Evolutionary conservation across 1,140 invertebrate genomes (phyloP), one percentile per base, ranked within the genome.

Genomic region (Lasioglossum baleicum): DNA sequence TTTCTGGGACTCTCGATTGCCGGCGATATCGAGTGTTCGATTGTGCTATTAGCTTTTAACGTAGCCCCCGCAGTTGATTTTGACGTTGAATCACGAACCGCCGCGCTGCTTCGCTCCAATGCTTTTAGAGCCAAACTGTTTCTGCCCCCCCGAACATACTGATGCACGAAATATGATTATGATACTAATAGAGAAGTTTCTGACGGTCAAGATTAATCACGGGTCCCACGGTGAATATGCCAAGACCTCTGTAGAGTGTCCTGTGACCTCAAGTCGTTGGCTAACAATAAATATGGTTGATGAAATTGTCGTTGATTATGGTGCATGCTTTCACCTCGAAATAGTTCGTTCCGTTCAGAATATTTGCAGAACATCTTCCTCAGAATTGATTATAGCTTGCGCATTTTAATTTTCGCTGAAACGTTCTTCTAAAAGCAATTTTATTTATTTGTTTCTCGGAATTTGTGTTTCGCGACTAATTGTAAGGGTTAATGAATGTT

Each of bases 111-210:
- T 26, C 26, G 26, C 26, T 26, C 26, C 26, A 26, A 51, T 61
- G 66, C 26, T 79, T 72, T 17, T 40, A 53, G 56, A 56, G 7
- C 51, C 35, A 40, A 11, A 53, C 51, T 53, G 77, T 17, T 48
- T 35, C 51, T 67, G 26, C 31, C 42, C 35, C 4, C 35, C 44
- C 51, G 42, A 78, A 72, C 31, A 44, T 44, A 53, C 35, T 56
- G 26, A 77, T 69, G 58, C 63, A 31, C 51, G 68, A 58, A 58
- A 78, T 58, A 79, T 48, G 63, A 78, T 82, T 60, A 56, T 53
- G 70, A 82, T 78, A 58, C 71, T 79, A 72, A 72, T 60, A 66
- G 65, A 64, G 60, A 56, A 81, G 68, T 77, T 53, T n/a, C 71
- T 67, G 75, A 67, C 68, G 70, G 44, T 72, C 44, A 78, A 77